A percentile compares a stretch with the other conserved stretches of the same genome.
phyloP scores from a whole-genome alignment of 2,888 invertebrate species.

The Teinopalpus imperialis region DNA sequence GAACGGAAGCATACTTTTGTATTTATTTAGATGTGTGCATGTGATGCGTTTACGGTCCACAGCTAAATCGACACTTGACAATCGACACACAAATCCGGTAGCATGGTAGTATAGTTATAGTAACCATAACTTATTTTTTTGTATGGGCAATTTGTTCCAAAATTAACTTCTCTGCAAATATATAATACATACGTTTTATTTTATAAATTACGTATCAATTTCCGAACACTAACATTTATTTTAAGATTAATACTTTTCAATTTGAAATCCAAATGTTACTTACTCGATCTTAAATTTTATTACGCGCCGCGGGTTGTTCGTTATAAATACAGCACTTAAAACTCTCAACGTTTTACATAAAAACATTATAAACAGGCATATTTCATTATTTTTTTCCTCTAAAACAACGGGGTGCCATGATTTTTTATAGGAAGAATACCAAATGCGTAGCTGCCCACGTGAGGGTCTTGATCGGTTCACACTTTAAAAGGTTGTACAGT shows the following conservation, averaged over 20 bases:
- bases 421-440: conserved; percentile 68
- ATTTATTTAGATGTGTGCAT: no score
- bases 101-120: no score
- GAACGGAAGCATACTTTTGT: no score
- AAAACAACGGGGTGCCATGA: conserved; percentile 78
- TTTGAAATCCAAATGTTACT: conserved; percentile 29
- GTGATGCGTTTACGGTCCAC: no score
- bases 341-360: conserved; percentile 65
- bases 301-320: conserved; percentile 55
- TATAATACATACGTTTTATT: no score
- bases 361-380: conserved; percentile 69
- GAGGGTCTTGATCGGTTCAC: conserved; percentile 69
- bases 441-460: conserved; percentile 68
- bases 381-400: conserved; percentile 75
- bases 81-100: no score
- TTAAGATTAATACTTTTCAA: conserved; percentile 31
- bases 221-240: conserved; percentile 24
- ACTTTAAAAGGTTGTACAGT: conserved; percentile 73
- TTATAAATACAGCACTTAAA: conserved; percentile 66
- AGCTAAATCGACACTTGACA: no score
- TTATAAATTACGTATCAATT: conserved; percentile 12
- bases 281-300: conserved; percentile 41
- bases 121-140: no score
- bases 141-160: no score
- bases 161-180: no score